Conservation (phyloP, 2,797 vertebrate species). For the Pseudomugil gertrudae region DNA sequence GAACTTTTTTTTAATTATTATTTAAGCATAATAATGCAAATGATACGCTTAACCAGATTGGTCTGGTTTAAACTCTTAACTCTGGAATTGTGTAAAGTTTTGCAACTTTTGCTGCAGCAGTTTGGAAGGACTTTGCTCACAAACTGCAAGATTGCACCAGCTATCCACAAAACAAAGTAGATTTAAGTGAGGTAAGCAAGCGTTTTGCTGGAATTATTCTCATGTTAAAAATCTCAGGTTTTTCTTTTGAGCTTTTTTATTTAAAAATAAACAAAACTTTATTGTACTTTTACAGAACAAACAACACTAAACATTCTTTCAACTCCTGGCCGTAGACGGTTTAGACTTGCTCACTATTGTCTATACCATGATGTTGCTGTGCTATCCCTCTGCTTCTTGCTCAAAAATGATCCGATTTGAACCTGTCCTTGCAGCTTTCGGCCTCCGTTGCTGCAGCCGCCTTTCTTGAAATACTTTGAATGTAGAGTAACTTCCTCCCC, state of each 20-base stretch:
- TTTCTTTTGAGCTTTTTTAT: not conserved
- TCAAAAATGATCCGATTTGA: constrained; percentile 17
- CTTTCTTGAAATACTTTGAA: not conserved
- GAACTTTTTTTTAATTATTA: no score
- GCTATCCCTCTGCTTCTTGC: not conserved
- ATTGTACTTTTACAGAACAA: not conserved
- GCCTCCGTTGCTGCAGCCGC: constrained; percentile 7
- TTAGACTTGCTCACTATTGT: constrained; percentile 3
- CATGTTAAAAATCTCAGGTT: constrained; percentile 1
- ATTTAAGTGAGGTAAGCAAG: not conserved
- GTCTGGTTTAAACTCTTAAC: not conserved
- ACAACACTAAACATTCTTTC: not conserved
- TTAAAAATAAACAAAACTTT: not conserved
- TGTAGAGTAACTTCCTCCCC: not conserved
- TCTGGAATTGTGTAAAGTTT: not conserved
- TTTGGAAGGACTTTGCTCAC: constrained; percentile 8
- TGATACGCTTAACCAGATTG: not conserved
- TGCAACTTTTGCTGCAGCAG: not conserved
- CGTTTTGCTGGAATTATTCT: not conserved
- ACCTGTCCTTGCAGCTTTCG: not conserved
- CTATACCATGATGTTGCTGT: not conserved
- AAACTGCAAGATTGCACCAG: no score
- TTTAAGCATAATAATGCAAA: not conserved
- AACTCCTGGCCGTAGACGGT: not conserved
- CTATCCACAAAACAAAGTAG: no score